phyloP scores from a whole-genome alignment of 2,113 vertebrate genomes.

The Carollia perspicillata region DNA sequence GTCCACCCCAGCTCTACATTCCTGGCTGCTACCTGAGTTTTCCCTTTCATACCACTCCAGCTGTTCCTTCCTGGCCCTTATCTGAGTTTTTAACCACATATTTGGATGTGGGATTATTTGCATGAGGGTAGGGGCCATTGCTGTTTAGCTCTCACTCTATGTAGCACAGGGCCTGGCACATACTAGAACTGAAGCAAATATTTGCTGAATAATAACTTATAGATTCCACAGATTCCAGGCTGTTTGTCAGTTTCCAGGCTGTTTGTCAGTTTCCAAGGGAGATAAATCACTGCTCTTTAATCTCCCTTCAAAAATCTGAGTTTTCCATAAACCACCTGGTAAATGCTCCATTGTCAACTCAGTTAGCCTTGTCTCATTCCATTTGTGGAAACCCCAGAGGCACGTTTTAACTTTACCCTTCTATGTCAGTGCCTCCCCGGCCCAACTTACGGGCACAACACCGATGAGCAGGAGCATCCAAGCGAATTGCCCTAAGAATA shows the following conservation, averaged over 20 bases:
- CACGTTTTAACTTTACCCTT: background rate
- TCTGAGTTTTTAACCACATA: background rate
- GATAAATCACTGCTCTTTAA: conserved; percentile 17
- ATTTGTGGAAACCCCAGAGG: background rate
- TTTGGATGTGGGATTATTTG: background rate
- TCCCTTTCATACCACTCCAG: background rate
- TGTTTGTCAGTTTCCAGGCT: conserved; percentile 26
- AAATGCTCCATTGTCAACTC: background rate
- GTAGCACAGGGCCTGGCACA: background rate
- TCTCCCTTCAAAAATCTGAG: conserved; percentile 26
- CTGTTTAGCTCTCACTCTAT: background rate
- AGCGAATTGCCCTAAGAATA: background rate
- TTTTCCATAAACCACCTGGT: conserved; percentile 49
- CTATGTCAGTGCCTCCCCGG: background rate
- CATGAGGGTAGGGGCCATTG: background rate
- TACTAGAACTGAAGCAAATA: conserved; percentile 7
- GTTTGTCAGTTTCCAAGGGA: background rate
- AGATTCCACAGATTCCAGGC: conserved; percentile 41
- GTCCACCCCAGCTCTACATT: background rate
- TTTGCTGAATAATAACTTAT: conserved; percentile 29
- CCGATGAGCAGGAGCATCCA: background rate
- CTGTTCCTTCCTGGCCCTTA: background rate
- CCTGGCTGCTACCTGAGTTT: background rate
- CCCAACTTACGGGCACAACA: background rate
- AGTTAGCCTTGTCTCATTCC: background rate